A percentile compares a stretch with the other conserved stretches of the same genome.
Conservation (phyloP, 1,140 invertebrate species). For the Globodera ellingtonae region DNA sequence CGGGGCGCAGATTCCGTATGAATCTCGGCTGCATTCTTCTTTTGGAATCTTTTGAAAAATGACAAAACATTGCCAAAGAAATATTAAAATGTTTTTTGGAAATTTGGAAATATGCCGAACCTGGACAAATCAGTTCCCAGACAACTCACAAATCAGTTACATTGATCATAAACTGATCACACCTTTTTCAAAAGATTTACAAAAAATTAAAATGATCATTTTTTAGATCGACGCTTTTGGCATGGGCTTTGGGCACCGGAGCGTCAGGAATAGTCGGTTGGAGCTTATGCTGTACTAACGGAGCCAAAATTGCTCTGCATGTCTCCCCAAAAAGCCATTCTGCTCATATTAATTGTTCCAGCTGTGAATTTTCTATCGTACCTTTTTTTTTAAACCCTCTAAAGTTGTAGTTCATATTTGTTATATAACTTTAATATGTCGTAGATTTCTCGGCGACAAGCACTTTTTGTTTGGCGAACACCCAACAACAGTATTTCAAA, state of each 20-base stretch:
- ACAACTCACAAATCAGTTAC: no score
- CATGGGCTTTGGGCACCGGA: conserved; percentile 42
- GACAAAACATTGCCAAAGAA: no score
- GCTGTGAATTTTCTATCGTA: conserved; percentile 41
- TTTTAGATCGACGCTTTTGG: conserved; percentile 41
- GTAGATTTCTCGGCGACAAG: conserved; percentile 78
- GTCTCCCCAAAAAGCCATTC: conserved; percentile 16
- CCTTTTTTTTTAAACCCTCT: not conserved
- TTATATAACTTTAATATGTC: not conserved
- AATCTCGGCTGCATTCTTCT: no score
- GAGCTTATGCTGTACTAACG: conserved; percentile 30
- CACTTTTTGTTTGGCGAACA: conserved; percentile 91
- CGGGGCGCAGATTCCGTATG: no score
- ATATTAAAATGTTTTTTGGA: no score
- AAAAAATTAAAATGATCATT: no score
- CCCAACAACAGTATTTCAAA: conserved; percentile 74
- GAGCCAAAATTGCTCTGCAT: conserved; percentile 31
- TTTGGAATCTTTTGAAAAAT: no score
- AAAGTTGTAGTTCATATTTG: no score
- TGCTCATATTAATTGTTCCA: conserved; percentile 38
- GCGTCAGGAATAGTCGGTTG: conserved; percentile 26
- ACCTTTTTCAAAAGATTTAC: no score
- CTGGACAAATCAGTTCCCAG: no score
- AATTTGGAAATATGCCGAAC: no score
- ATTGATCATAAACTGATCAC: not conserved